A percentile compares a stretch with the other conserved stretches of the same genome.
phyloP scores from a whole-genome alignment of 2,113 vertebrate species.

The Willisornis vidua region DNA sequence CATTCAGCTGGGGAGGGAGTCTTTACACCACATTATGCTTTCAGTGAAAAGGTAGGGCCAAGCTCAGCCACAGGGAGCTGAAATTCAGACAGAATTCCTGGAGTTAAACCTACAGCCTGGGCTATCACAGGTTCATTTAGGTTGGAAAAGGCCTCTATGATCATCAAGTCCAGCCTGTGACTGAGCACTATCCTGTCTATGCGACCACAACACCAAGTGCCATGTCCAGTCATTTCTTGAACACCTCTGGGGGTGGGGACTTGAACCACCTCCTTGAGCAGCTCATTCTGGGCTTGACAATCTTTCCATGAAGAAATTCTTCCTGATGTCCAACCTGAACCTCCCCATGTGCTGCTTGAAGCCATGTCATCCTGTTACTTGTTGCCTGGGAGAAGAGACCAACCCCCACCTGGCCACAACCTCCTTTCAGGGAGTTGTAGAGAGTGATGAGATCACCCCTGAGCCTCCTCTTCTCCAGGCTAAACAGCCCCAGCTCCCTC shows the following conservation, averaged over 20 bases:
- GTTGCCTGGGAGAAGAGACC: neutral
- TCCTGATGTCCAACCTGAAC: neutral
- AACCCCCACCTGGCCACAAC: fast-evolving
- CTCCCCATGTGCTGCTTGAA: neutral
- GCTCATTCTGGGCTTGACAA: neutral
- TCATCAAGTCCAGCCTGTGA: too few relatives aligned
- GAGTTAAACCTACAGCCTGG: neutral
- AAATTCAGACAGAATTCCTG: neutral
- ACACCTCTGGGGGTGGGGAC: neutral
- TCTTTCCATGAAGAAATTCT: neutral
- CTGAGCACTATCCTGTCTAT: neutral
- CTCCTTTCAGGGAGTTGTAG: neutral
- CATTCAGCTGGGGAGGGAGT: neutral
- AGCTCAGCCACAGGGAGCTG: neutral
- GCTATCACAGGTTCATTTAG: fast-evolving
- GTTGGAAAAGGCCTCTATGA: neutral
- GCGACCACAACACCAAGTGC: neutral
- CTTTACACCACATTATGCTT: neutral
- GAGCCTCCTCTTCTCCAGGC: neutral
- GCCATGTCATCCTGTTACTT: too few relatives aligned
- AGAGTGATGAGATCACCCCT: neutral
- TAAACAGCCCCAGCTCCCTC: neutral
- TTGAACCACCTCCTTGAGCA: neutral
- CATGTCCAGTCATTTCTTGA: neutral
- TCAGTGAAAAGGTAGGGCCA: neutral